Evolutionary conservation across 2,113 vertebrate genomes (phyloP), one percentile per base, ranked within the genome.

Genomic region (Myotis brandtii): DNA sequence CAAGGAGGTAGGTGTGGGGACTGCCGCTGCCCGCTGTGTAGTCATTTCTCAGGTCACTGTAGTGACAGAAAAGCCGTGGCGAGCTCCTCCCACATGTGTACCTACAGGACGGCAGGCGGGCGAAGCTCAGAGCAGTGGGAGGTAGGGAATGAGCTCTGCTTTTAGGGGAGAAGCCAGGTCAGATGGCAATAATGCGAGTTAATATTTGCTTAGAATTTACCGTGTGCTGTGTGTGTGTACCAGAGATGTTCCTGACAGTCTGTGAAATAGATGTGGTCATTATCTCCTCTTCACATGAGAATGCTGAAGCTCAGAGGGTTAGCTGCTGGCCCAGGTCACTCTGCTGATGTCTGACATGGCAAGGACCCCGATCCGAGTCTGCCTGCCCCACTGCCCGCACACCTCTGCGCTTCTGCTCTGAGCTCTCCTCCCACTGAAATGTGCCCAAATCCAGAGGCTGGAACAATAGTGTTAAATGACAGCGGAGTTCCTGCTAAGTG

Each of bases 321-420:
- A 18, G 64, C 16, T 17, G 40, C 20, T 40, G 56, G 14, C 70
- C 2, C 30, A 34, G 59, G 64, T 94, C 66, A 27, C 34, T 17
- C 25, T 30, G 77, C 72, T 52, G 86, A 66, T 13, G 18, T 12
- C 7, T 32, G 34, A 17, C 43, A 8, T 30, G 0, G 0, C 1
- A 6, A 40, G 50, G 30, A 91, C 37, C 8, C 3, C 1, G 11
- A n/a, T 48, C 48, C 27, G 52, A 14, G 30, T 10, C 77, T 37
- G 30, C 14, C 8, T 3, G 0, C 8, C 37, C 37, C 25, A 2
- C 13, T 1, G 54, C 64, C 7, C 1, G 2, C 40, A 12, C 12
- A 27, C 23, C 52, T 40, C 66, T 77, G 84, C 0, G 1, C 59
- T 40, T 56, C 67, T 54, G 40, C 73, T 27, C 59, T 37, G 34